These are phyloP conservation scores for Chrysolina oricalcia DNA, from an alignment of 2,888 invertebrate species.

Conservation along the genomic window DNA sequence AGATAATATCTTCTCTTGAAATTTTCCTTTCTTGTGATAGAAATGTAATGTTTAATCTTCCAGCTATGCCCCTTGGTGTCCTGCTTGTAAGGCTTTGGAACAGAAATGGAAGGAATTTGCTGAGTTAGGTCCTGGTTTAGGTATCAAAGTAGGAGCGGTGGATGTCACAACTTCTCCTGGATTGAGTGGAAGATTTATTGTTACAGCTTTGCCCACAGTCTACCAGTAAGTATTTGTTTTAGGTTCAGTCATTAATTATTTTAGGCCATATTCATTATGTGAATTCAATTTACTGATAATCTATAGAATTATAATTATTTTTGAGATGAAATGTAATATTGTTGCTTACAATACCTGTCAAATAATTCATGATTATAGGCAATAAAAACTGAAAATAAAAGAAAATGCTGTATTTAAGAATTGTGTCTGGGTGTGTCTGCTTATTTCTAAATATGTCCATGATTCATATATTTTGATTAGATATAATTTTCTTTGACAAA, in stretches of 20 bases:
- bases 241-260: no score
- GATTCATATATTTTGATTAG: no score
- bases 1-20: not conserved
- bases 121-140: constrained; percentile 80
- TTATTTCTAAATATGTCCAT: no score
- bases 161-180: constrained; percentile 97
- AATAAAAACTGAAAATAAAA: no score
- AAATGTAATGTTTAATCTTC: constrained; percentile 50
- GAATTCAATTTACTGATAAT: no score
- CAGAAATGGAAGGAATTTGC: constrained; percentile 93
- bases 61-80: constrained; percentile 99
- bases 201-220: constrained; percentile 97
- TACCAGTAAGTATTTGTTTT: constrained; percentile 85
- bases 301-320: no score
- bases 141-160: constrained; percentile 90
- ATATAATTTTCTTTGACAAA: not conserved
- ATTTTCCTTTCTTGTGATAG: not conserved
- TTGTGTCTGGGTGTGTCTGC: no score
- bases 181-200: constrained; percentile 96
- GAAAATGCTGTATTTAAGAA: no score
- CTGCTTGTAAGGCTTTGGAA: constrained; percentile 93
- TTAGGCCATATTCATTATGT: no score
- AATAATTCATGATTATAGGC: no score
- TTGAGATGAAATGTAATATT: no score
- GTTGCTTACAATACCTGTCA: no score